Base-by-base conservation (phyloP, 2,888 invertebrate species). In the Trissolcus brochymenae region DNA sequence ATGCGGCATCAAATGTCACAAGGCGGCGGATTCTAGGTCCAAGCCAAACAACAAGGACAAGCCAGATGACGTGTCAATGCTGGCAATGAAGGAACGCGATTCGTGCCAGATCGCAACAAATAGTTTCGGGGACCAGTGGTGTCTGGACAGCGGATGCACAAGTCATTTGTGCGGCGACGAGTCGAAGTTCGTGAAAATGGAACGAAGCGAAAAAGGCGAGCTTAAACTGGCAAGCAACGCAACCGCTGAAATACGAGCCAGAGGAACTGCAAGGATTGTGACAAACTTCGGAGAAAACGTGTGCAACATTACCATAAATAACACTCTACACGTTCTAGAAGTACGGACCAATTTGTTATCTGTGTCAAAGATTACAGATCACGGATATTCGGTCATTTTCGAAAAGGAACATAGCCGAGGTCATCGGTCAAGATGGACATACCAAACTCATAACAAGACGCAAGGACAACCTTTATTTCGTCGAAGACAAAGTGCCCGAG, bases 131-230 rank as follows among this genome's bases (percentile, higher is more conserved):
- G 50, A 35, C 9, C 17, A 17, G 14, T 64, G 64, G 54, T 64
- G 64, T 13, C 64, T 64, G 16, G 64, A 64, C 43, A 64, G 64
- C 19, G 55, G 64, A 3, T 64, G 64, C 41, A 64, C 64, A 3
- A 41, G 51, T n/a, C 62, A 62, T 40, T 14, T 51, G 29, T 62
- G 62, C n/a, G 17, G 41, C 17, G 62, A 62, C 40, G 1, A n/a
- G 14, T n/a, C 25, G 2, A 6, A 1, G 19, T 62, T 62, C 13
- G 17, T 51, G 3, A 17, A 14, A 13, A n/a, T 59, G 11, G 25
- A 59, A 0, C 17, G 16, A 6, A 4, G 21, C n/a, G 14, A 21
- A 16, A 9, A 46, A 6, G 59, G 46, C 13, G 6, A 59, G 14
- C 19, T 59, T 6, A 59, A 59, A 14, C 21, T 46, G 25, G 51